phyloP scores from a whole-genome alignment of 2,888 invertebrate genomes.

The Unio delphinus region DNA sequence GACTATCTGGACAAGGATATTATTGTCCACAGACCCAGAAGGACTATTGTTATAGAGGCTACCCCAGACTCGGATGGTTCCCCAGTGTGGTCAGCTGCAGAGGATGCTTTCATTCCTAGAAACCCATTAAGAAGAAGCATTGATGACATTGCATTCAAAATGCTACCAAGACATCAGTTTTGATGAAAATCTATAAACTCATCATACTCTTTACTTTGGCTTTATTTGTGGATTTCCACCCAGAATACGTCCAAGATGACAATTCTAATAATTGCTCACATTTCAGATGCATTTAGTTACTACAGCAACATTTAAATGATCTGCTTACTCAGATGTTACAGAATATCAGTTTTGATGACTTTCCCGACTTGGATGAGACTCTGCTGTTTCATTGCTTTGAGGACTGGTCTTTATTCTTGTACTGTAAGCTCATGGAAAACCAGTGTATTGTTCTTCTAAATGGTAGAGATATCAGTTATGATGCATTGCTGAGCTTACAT shows the following conservation, averaged over 20 bases:
- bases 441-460: too few species aligned
- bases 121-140: constrained; percentile 20
- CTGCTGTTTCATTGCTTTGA: too few species aligned
- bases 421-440: too few species aligned
- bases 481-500: too few species aligned
- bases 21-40: constrained; percentile 1
- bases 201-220: background rate
- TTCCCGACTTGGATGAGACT: too few species aligned
- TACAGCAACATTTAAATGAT: background rate
- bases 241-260: background rate
- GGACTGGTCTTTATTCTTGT: too few species aligned
- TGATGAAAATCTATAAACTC: constrained; percentile 2
- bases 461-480: too few species aligned
- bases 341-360: background rate
- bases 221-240: background rate
- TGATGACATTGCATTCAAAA: constrained; percentile 27
- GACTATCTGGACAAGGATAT: constrained; percentile 30
- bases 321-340: background rate
- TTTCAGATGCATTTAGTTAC: background rate
- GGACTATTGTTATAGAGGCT: background rate
- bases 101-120: constrained; percentile 5
- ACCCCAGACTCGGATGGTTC: constrained; percentile 15
- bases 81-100: constrained; percentile 18
- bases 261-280: background rate
- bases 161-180: constrained; percentile 26